These are phyloP conservation scores for Fregata magnificens DNA, from an alignment of 2,113 vertebrate genomes.

Conservation along the genomic window DNA sequence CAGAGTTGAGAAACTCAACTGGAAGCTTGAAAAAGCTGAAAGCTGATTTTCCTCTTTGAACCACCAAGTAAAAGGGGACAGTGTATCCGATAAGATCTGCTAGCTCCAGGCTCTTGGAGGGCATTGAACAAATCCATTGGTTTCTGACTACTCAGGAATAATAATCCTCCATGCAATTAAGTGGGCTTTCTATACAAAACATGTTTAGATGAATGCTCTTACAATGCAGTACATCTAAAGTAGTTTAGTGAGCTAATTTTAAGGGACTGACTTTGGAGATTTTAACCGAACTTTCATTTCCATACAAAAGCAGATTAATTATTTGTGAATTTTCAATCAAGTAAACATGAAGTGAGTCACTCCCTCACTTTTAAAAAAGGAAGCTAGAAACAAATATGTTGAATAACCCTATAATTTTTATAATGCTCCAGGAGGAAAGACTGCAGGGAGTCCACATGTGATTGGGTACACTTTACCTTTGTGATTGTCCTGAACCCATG, in stretches of 20 bases:
- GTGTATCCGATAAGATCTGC: neutral
- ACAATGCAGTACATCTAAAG: neutral
- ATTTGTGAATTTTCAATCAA: neutral
- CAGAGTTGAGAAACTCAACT: neutral
- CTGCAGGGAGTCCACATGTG: neutral
- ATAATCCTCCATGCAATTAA: neutral
- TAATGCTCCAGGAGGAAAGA: neutral
- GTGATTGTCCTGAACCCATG: neutral
- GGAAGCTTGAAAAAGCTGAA: neutral
- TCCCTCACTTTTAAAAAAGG: neutral
- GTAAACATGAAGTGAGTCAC: neutral
- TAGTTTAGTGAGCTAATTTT: neutral
- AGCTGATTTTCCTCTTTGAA: neutral
- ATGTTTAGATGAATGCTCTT: neutral
- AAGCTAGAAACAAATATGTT: neutral
- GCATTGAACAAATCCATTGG: neutral
- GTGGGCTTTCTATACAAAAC: neutral
- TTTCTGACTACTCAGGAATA: neutral
- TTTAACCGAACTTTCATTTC: neutral
- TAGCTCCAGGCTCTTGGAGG: neutral
- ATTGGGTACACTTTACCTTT: neutral
- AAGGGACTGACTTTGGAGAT: neutral
- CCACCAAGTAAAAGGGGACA: neutral
- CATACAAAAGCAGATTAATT: neutral
- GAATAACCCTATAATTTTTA: neutral